Evolutionary conservation across 2,888 invertebrate genomes (phyloP).

Genomic region (Malacosoma neustria): DNA sequence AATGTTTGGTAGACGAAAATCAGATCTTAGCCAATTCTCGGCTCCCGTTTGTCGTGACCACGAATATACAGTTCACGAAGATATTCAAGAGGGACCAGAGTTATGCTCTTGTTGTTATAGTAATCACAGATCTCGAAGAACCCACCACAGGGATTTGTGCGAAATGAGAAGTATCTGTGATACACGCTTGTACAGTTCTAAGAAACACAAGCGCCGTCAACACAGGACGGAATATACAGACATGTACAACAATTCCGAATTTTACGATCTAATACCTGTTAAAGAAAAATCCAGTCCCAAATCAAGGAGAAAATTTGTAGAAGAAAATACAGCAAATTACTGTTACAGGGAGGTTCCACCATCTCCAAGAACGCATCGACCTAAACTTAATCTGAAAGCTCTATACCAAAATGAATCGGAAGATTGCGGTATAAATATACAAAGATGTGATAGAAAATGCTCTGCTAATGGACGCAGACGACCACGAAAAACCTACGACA

Average conservation of each 20-base stretch:
- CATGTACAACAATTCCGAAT: slow-evolving; percentile 39
- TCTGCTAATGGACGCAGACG: slow-evolving; percentile 15
- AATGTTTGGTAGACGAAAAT: slow-evolving; percentile 41
- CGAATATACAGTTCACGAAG: slow-evolving; percentile 29
- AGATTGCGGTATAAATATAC: slow-evolving; percentile 20
- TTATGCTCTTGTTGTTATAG: slow-evolving; percentile 45
- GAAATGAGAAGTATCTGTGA: slow-evolving; percentile 51
- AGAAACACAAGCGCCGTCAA: slow-evolving; percentile 24
- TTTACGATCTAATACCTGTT: slow-evolving; percentile 56
- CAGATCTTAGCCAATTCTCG: slow-evolving; percentile 51
- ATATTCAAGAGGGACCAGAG: slow-evolving; percentile 31
- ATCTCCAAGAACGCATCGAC: slow-evolving; percentile 50
- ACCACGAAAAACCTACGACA: slow-evolving; percentile 14
- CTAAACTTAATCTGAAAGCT: slow-evolving; percentile 47
- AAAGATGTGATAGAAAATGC: slow-evolving; percentile 8
- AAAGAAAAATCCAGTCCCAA: slow-evolving; percentile 60
- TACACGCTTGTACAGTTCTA: slow-evolving; percentile 41
- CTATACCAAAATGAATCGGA: slow-evolving; percentile 39
- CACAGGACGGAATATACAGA: slow-evolving; percentile 23
- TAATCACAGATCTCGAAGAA: slow-evolving; percentile 13
- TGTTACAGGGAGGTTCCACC: slow-evolving; percentile 53
- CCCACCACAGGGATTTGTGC: slow-evolving; percentile 23
- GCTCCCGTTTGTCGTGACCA: slow-evolving; percentile 57
- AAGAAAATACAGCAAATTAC: slow-evolving; percentile 27
- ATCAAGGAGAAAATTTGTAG: slow-evolving; percentile 39